phyloP scores from a whole-genome alignment of 2,797 vertebrate genomes.

The Chelmon rostratus region DNA sequence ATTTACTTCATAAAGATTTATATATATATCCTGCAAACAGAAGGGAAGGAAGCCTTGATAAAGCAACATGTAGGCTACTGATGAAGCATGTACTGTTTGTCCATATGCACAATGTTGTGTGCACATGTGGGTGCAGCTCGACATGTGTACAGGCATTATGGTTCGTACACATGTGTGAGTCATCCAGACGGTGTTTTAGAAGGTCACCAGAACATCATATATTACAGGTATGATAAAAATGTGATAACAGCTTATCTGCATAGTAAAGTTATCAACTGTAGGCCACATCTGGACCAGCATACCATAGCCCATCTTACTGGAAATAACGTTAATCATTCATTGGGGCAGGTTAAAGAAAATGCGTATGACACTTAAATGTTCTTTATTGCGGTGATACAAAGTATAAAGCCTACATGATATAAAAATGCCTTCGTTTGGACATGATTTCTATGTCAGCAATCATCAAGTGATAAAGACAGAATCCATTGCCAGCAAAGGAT shows the following conservation, averaged over 20 bases:
- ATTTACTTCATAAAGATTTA: not conserved
- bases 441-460: not conserved
- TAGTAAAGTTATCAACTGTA: not conserved
- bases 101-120: not conserved
- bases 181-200: not conserved
- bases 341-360: conserved; percentile 6
- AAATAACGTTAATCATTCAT: not conserved
- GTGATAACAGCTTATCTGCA: not conserved
- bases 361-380: conserved; percentile 15
- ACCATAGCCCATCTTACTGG: not conserved
- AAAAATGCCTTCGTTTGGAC: conserved; percentile 16
- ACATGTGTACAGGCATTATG: not conserved
- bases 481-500: conserved; percentile 56
- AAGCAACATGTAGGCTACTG: too few species aligned
- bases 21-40: not conserved
- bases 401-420: conserved; percentile 14
- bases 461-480: conserved; percentile 24
- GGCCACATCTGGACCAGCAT: not conserved
- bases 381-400: conserved; percentile 67
- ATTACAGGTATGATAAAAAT: not conserved
- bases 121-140: not conserved
- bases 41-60: not conserved
- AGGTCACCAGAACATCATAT: not conserved
- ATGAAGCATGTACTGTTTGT: not conserved
- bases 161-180: not conserved